Base-by-base conservation (phyloP, 2,888 invertebrate species). In the Andrena camellia region DNA sequence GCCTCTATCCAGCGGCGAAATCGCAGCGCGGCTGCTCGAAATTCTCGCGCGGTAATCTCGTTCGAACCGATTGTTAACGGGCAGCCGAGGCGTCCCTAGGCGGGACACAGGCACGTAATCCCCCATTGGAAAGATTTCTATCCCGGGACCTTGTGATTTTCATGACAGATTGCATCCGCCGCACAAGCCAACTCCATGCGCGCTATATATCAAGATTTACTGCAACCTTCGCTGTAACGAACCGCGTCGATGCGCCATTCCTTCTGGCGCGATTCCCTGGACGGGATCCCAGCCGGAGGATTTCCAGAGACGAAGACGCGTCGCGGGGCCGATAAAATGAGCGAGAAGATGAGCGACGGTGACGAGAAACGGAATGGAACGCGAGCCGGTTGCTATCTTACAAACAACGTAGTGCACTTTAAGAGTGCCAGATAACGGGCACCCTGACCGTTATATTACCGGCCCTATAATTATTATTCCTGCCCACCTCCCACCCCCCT, bases 341-440 rank as follows among this genome's bases (percentile, higher is more conserved):
- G 70, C 50, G 78, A 78, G 71, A 75, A 73, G 71, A 83, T 75
- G 81, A 84, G 71, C 84, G 84, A 81, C 89, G 84, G 80, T 83
- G 81, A 84, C 79, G 79, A 75, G 78, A 79, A 86, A 86, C 75
- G 81, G 78, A 52, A 82, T 72, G 74, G 77, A 68, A 81, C 73
- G 72, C 76, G 83, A 71, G 48, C 66, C 74, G 20, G 29, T 63
- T 60, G 87, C 90, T 92, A 92, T 92, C 92, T 91, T 81, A 78
- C 83, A 90, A 90, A 93, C 93, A 93, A 89, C 92, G 89, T 92
- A 93, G 92, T 93, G 93, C 93, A 93, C 93, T 93, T 91, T 91
- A 90, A 91, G 90, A 90, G 88, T 85, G 86, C 86, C 88, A 90
- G 93, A 93, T 93, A 93, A 92, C 90, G 89, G 87, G 79, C 88